Evolutionary conservation across 2,797 vertebrate genomes (phyloP), one percentile per base, ranked within the genome.

Genomic region (Sparus aurata): DNA sequence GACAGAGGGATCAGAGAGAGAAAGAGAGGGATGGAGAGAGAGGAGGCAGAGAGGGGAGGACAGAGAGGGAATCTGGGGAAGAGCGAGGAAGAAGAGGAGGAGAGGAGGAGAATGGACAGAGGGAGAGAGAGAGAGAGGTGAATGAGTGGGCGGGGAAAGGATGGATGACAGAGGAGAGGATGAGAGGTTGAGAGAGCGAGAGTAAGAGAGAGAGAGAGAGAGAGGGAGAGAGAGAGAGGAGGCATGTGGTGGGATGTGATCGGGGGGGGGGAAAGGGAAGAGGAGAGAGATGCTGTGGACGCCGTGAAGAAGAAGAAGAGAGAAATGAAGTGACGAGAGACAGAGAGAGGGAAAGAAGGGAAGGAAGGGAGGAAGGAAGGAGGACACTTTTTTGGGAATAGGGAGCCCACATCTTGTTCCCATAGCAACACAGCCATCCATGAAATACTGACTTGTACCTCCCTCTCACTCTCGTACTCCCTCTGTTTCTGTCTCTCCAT

Each of bases 401-500:
- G 89, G 88, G 93, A 95, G 90, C 95, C 93, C 93, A 94, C 93
- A 93, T 94, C 95, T 94, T 94, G 95, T 96, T 96, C 94, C 96
- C 95, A 96, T 96, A 96, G 96, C 95, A 96, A 96, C 96, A 92
- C 92, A 94, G 93, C 91, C 94, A 95, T 94, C 95, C 94, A 95
- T 95, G 94, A 95, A 95, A 95, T 93, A 94, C 93, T 89, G 93
- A 92, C 90, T 95, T 87, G 89, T 92, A 89, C 88, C 92, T 93
- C 92, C 85, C 88, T 93, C 90, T 90, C 87, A 90, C 89, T 92
- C 91, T 87, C 90, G 89, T 87, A 85, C 89, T 85, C 85, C 88
- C 84, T 85, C 84, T 76, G 75, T 87, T 75, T 92, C 91, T 85
- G 85, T 91, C 90, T 88, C 85, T 84, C 86, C 83, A 87, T 90